Evolutionary conservation across 2,113 vertebrate genomes (phyloP).

Genomic region (Athene noctua): DNA sequence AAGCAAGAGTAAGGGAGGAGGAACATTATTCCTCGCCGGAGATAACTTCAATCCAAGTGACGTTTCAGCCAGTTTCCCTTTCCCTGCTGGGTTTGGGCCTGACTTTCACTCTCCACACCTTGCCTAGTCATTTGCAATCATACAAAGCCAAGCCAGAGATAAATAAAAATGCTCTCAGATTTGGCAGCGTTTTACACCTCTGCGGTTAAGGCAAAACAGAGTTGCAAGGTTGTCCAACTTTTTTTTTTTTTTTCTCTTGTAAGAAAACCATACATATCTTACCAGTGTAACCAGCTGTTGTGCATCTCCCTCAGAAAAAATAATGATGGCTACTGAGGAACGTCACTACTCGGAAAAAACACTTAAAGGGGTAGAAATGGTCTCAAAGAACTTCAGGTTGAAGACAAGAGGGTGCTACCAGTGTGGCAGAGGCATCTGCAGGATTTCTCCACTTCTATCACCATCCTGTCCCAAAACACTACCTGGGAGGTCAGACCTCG

Average conservation of each 20-base stretch:
- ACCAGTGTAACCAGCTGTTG: background rate
- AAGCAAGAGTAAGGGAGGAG: background rate
- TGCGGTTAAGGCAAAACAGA: conserved; percentile 14
- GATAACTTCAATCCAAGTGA: background rate
- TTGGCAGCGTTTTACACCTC: conserved; percentile 12
- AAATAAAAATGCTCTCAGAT: conserved; percentile 4
- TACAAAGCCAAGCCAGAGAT: background rate
- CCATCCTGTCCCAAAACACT: background rate
- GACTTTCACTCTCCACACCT: background rate
- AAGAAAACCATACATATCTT: background rate
- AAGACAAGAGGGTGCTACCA: background rate
- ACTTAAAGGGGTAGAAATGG: background rate
- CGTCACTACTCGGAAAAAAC: background rate
- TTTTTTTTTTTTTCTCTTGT: background rate
- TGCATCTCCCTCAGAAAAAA: background rate
- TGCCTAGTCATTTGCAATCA: background rate
- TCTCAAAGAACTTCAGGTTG: background rate
- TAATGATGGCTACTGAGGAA: background rate
- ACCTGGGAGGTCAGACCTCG: background rate
- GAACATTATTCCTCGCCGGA: background rate
- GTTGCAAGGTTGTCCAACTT: background rate
- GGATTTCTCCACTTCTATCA: background rate
- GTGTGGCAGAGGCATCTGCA: background rate
- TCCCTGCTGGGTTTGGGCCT: background rate
- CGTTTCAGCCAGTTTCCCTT: background rate